Evolutionary conservation across 53 echinoderm and acorn worm genomes (phyloP), one percentile per base, ranked within the genome.

Genomic region (Pentamera pediparva): DNA sequence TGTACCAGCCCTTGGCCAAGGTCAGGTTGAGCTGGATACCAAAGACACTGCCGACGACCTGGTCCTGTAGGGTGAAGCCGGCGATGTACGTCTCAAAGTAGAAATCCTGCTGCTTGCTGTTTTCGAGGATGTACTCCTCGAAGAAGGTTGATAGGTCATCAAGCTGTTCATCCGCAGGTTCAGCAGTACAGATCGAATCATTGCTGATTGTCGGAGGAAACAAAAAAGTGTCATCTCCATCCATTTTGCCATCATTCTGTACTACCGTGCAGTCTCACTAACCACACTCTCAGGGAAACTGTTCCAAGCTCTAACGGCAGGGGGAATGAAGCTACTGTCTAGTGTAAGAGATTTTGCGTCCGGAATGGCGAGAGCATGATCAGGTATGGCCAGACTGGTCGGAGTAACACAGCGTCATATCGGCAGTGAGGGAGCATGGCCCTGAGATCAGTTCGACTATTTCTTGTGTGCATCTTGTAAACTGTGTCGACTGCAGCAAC

Each of bases 71-170:
- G 20, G 85, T 81, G 49, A 84, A 98, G 2, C 85, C 91, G 5
- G 98, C 91, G 34, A 98, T 86, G 39, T 89, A 78, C 57, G 85
- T 69, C 5, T 88, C 74, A 69, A 92, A 98, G 79, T 79, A 67
- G 31, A 92, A 30, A 58, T 53, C 61, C 74, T 56, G 29, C 56
- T 69, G 49, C 77, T 70, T 34, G 71, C 76, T 52, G 69, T 59
- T 19, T 56, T 77, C 67, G 1, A 98, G 81, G 36, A 98, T 53
- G 64, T 86, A 98, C 9, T 92, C 86, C 52, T 89, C 64, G 56
- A 98, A 88, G 81, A 70, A 94, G 10, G 74, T 39, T 15, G 59
- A 49, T 10, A 59, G 10, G 28, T 76, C 76, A 12, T 6, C 19
- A 10, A 65, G 41, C 30, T 40, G 45, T 1, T 39, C 11, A 18